Evolutionary conservation across 2,797 vertebrate genomes (phyloP), one percentile per base, ranked within the genome.

Genomic region (Mormyrops boulengeri): DNA sequence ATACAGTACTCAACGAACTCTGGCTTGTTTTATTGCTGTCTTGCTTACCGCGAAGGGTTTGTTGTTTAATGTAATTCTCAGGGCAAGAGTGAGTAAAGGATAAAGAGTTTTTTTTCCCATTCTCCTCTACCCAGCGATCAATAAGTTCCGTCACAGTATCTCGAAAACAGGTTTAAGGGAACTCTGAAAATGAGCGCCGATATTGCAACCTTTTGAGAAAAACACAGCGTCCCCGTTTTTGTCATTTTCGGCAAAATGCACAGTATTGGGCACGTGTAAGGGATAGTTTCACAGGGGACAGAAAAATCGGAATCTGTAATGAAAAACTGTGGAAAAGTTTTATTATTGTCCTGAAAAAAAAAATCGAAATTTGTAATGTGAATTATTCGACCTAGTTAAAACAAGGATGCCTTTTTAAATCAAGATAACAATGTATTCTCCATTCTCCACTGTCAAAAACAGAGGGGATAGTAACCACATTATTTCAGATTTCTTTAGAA

Each of bases 1-100:
- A 91, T 95, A 30, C 26, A 30, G 26, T 30, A 96, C 94, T 92
- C 93, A 93, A 90, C 89, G 93, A 90, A 94, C 92, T 91, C 84
- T 92, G 92, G 93, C 94, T 94, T 95, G 95, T 95, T 94, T 93
- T 91, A 88, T 94, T 91, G 93, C 93, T 85, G 93, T 93, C 92
- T 89, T 90, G 91, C 90, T 90, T 90, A 85, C 92, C 93, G 91
- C 92, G 91, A 73, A 69, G 62, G 47, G 66, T n/a, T 87, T 90
- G 88, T 87, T 77, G 57, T 90, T 55, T 80, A 82, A 47, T 88
- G 57, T 53, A 34, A 88, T 89, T 17, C 84, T 89, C 84, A 14
- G 77, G 77, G 17, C 55, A 90, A 91, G 55, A 55, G 60, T 50
- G 85, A 85, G 84, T 44, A 85, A 34, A 89, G 89, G 91, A 92